A percentile compares a stretch with the other conserved stretches of the same genome.
Evolutionary conservation across 2,113 vertebrate genomes (phyloP).

Genomic region (Pangasianodon hypophthalmus): DNA sequence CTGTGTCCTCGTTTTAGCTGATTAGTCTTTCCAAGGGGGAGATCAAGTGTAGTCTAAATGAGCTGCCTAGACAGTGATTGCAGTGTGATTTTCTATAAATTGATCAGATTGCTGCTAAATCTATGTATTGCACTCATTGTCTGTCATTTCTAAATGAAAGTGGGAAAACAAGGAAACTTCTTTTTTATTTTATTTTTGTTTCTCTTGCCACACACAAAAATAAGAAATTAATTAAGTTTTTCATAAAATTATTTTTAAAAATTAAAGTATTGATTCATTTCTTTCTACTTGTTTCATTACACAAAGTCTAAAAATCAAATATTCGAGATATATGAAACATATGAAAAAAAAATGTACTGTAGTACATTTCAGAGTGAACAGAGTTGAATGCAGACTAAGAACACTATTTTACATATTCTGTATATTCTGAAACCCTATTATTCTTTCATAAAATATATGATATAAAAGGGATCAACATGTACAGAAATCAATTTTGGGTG

Average conservation of each 20-base stretch:
- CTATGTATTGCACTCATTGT: not conserved
- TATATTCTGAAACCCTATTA: not conserved
- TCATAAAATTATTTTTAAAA: too few species aligned
- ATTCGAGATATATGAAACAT: too few species aligned
- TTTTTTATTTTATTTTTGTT: too few species aligned
- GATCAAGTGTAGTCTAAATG: not conserved
- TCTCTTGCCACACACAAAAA: not conserved
- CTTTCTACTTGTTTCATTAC: not conserved
- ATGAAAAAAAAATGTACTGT: not conserved
- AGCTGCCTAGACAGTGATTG: not conserved
- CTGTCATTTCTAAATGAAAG: not conserved
- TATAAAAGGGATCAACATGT: not conserved
- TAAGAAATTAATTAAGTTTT: not conserved
- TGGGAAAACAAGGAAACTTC: too few species aligned
- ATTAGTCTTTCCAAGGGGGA: not conserved
- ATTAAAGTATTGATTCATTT: not conserved
- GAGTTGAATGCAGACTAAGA: not conserved
- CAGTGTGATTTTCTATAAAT: not conserved
- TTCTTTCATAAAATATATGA: not conserved
- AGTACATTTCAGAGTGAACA: not conserved
- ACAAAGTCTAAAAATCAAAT: not conserved
- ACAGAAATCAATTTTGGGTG: not conserved
- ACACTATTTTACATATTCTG: not conserved
- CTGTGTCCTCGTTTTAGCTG: not conserved
- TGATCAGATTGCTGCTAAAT: not conserved